A percentile compares a stretch with the other conserved stretches of the same genome.
These are phyloP conservation scores for Ctenopoma multispine DNA, from an alignment of 2,797 vertebrate species.

Conservation along the genomic window DNA sequence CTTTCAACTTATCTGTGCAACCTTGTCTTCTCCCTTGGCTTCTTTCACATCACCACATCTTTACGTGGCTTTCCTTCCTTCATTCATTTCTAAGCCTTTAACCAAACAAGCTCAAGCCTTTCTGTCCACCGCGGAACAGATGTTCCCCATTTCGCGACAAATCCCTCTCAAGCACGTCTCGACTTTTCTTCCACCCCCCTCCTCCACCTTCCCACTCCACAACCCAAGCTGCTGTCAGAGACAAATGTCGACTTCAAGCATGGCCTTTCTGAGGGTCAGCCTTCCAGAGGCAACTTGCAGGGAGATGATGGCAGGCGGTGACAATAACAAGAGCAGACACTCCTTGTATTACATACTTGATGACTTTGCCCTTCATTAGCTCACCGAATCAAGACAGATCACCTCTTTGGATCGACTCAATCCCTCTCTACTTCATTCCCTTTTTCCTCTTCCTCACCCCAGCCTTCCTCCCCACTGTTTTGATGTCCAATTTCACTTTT, in stretches of 20 bases:
- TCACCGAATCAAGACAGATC: constrained; percentile 80
- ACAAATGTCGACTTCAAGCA: constrained; percentile 31
- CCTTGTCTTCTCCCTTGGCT: constrained; percentile 14
- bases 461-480: constrained; percentile 15
- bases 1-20: constrained; percentile 35
- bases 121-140: constrained; percentile 38
- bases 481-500: constrained; percentile 17
- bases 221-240: constrained; percentile 36
- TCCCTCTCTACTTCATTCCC: constrained; percentile 39
- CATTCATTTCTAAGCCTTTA: constrained; percentile 42
- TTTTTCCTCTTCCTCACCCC: constrained; percentile 11
- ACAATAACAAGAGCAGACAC: constrained; percentile 72
- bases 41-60: constrained; percentile 10
- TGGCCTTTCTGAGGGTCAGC: constrained; percentile 57
- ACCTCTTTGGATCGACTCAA: constrained; percentile 63
- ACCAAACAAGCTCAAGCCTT: constrained; percentile 46
- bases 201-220: neutral
- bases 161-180: constrained; percentile 45
- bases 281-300: constrained; percentile 41
- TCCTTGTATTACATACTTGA: constrained; percentile 75
- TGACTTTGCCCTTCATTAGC: constrained; percentile 82
- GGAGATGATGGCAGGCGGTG: constrained; percentile 40
- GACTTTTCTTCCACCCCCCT: constrained; percentile 11
- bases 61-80: constrained; percentile 9
- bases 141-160: constrained; percentile 40